Conservation (phyloP, 2,888 invertebrate species). For the Alloplasta piceator region DNA sequence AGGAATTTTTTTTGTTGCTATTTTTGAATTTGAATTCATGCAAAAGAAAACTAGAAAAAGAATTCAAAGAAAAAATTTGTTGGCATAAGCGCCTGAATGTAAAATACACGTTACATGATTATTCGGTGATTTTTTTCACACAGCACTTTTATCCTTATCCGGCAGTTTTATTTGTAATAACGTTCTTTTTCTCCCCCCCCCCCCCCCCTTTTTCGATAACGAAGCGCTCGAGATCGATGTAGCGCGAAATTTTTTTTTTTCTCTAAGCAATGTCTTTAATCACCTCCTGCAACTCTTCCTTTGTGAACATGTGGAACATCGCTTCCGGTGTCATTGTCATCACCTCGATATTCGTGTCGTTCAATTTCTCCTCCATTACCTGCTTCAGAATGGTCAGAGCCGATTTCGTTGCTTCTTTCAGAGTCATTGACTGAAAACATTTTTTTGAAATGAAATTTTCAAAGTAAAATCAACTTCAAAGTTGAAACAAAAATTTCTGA, state of each 20-base stretch:
- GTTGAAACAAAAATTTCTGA: background rate
- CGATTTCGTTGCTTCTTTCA: constrained; percentile 96
- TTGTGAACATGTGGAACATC: constrained; percentile 94
- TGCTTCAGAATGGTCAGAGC: constrained; percentile 98
- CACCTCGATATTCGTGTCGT: constrained; percentile 98
- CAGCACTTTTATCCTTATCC: constrained; percentile 46
- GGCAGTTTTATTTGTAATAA: constrained; percentile 52
- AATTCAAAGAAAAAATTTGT: constrained; percentile 51
- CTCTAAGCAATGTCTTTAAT: constrained; percentile 89
- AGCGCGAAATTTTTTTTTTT: constrained; percentile 11
- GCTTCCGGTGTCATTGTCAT: constrained; percentile 94
- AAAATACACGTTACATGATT: constrained; percentile 57
- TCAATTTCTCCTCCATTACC: constrained; percentile 99
- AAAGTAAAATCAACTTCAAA: too few relatives aligned
- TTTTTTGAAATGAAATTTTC: too few relatives aligned
- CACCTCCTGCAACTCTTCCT: constrained; percentile 95
- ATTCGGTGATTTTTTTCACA: constrained; percentile 30
- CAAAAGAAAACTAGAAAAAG: constrained; percentile 21
- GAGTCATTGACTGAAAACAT: constrained; percentile 91
- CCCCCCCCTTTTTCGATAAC: constrained; percentile 24
- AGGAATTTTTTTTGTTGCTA: background rate
- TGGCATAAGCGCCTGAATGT: constrained; percentile 39
- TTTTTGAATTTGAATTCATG: background rate
- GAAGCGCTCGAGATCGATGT: too few relatives aligned
- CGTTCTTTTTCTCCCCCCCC: constrained; percentile 23